Evolutionary conservation across 2,888 invertebrate species (phyloP), one percentile per base, ranked within the genome.

Genomic region (Apotomis turbidana): DNA sequence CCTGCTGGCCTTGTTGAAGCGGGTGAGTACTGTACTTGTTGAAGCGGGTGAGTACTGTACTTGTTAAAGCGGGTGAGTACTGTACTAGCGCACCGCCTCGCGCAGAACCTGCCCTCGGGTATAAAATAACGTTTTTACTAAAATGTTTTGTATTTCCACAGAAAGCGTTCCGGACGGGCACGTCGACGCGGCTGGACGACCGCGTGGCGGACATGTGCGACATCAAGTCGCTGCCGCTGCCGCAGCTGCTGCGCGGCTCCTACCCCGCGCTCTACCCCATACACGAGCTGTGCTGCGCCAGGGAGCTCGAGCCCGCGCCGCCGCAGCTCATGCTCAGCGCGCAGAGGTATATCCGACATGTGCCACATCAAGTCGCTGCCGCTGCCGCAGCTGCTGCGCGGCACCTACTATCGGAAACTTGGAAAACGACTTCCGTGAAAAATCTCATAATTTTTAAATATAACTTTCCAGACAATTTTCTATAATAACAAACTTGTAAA

Each of bases 231-330:
- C 89, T 97, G 80, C 99, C 99, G 8, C 93, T 98, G 67, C 88
- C 94, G 74, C 95, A 95, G 84, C 94, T 99, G 41, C 94, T 99
- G 84, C 97, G 97, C 81, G 94, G 94, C 77, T 95, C 99, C 77
- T 98, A 99, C 94, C 99, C 99, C 0, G 97, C 97, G 87, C 94
- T 99, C 77, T 99, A 98, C 93, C 95, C 98, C 8, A 90, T 99
- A 69, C 97, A 98, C 90, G 88, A 93, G 76, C 94, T 98, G 68
- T 70, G 74, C 75, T 84, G 88, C 38, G 49, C 9, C 49, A 6
- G 57, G 9, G 90, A 91, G 63, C 88, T 90, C 49, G 90, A 90
- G 4, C 85, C 84, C 58, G 93, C 93, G 78, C 95, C 98, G 77
- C 97, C 97, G 1, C 94, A 97, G 41, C 85, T 99, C 71, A 98